These are phyloP conservation scores for Mionectes olivaceus DNA, from an alignment of 2,797 vertebrate genomes.

Conservation along the genomic window DNA sequence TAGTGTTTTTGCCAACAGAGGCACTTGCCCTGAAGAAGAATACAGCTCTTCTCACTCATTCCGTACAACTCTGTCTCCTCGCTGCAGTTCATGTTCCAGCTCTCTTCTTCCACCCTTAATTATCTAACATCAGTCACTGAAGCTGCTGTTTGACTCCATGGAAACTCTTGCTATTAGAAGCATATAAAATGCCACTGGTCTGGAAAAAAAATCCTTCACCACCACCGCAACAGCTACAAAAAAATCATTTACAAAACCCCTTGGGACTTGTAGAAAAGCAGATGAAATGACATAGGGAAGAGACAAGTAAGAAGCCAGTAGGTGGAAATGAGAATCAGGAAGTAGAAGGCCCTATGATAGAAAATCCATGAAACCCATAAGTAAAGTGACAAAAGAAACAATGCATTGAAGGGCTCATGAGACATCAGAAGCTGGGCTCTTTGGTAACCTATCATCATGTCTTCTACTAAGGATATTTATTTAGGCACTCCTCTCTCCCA, in stretches of 20 bases:
- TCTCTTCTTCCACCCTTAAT: not conserved
- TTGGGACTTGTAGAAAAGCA: not conserved
- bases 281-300: not conserved
- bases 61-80: not conserved
- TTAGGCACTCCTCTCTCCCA: not conserved
- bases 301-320: not conserved
- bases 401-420: not conserved
- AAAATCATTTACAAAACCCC: fast-evolving
- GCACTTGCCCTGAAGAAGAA: not conserved
- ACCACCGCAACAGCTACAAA: not conserved
- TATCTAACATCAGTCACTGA: not conserved
- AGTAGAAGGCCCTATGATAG: not conserved
- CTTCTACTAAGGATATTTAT: not conserved
- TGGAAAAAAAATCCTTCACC: not conserved
- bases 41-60: not conserved
- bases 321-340: not conserved
- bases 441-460: not conserved
- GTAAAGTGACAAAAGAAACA: not conserved
- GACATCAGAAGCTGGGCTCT: not conserved
- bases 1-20: not conserved
- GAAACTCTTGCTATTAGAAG: not conserved
- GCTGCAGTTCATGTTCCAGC: not conserved
- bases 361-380: not conserved
- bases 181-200: not conserved
- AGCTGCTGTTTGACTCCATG: not conserved